A percentile compares a stretch with the other conserved stretches of the same genome.
phyloP scores from a whole-genome alignment of 2,888 invertebrate species.

The Standfussiana lucernea region DNA sequence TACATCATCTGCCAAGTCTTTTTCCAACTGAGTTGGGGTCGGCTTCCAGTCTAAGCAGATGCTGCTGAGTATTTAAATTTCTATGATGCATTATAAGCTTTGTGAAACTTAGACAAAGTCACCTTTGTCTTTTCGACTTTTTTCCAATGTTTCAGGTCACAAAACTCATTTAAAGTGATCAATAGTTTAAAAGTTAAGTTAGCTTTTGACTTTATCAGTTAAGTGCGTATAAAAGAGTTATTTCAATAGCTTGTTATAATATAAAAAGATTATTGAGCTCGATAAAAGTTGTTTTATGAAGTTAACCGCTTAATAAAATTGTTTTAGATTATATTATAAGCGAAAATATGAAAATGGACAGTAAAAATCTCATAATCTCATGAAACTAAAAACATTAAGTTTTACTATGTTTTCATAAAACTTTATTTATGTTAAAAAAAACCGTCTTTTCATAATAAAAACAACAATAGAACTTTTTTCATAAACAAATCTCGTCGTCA shows the following conservation, averaged over 20 bases:
- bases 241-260: neutral
- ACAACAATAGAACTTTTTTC: slow-evolving; percentile 74
- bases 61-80: too few relatives aligned
- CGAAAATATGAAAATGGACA: slow-evolving; percentile 26
- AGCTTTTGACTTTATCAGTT: slow-evolving; percentile 20
- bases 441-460: slow-evolving; percentile 57
- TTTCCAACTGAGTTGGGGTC: too few relatives aligned
- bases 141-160: slow-evolving; percentile 5
- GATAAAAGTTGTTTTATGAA: slow-evolving; percentile 15
- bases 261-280: neutral
- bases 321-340: neutral
- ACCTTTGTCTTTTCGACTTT: slow-evolving; percentile 1
- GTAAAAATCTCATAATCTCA: slow-evolving; percentile 10
- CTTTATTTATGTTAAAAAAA: slow-evolving; percentile 45
- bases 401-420: slow-evolving; percentile 33
- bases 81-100: neutral
- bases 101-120: slow-evolving; percentile 4
- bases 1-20: too few relatives aligned
- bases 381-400: slow-evolving; percentile 29
- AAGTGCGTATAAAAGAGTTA: slow-evolving; percentile 7
- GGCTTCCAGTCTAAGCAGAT: too few relatives aligned
- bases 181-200: slow-evolving; percentile 16
- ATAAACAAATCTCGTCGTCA: slow-evolving; percentile 79
- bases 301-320: neutral
- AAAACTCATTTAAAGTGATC: slow-evolving; percentile 28